Percentiles rank a stretch among this genome's conserved stretches.
phyloP scores from a whole-genome alignment of 2,888 invertebrate genomes.

The Sphaerophoria taeniata region DNA sequence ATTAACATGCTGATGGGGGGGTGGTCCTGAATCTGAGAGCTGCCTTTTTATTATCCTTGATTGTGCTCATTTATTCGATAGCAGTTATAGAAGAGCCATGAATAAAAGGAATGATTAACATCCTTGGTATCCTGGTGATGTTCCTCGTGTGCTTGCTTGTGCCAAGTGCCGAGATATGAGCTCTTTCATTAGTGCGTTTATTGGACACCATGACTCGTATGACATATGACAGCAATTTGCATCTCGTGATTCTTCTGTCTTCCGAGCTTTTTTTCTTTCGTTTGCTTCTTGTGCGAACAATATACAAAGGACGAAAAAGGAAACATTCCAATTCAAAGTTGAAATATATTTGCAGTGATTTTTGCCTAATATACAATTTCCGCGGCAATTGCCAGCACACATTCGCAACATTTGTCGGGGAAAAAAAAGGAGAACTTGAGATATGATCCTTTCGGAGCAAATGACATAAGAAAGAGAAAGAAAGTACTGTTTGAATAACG shows the following conservation, averaged over 20 bases:
- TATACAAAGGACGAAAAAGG: constrained; percentile 8
- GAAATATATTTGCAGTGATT: constrained; percentile 63
- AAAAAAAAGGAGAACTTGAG: constrained; percentile 35
- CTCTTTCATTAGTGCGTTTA: constrained; percentile 60
- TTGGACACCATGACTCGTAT: constrained; percentile 43
- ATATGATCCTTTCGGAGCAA: constrained; percentile 20
- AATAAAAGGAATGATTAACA: constrained; percentile 59
- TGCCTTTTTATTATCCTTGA: constrained; percentile 36
- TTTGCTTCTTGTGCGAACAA: background rate
- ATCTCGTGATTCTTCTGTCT: constrained; percentile 24
- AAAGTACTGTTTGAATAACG: constrained; percentile 54
- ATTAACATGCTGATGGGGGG: constrained; percentile 5
- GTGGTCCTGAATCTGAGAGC: constrained; percentile 27
- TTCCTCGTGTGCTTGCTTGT: background rate
- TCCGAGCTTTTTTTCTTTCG: background rate
- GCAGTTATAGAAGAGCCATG: constrained; percentile 12
- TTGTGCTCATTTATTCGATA: constrained; percentile 43
- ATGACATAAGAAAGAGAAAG: background rate
- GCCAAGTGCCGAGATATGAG: constrained; percentile 13
- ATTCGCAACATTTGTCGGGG: background rate
- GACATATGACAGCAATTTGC: constrained; percentile 71
- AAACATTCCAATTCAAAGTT: constrained; percentile 69
- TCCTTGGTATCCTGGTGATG: constrained; percentile 18
- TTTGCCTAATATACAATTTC: constrained; percentile 69
- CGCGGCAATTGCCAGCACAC: constrained; percentile 34